Evolutionary conservation across 2,113 vertebrate genomes (phyloP), one percentile per base, ranked within the genome.

Genomic region (Zapus hudsonius): DNA sequence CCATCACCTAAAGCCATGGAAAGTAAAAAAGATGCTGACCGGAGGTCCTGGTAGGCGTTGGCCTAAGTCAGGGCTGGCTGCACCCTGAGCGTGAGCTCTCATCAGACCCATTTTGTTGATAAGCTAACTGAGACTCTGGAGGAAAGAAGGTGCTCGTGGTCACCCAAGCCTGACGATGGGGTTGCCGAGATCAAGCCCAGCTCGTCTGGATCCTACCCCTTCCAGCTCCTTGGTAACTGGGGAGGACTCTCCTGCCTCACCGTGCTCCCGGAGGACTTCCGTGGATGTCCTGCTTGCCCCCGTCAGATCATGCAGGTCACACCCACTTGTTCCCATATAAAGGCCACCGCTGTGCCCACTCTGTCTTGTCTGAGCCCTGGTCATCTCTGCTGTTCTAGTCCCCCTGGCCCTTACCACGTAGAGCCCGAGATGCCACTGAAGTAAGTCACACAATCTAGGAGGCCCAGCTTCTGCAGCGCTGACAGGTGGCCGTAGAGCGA

Each of bases 351-450:
- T 22, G 57, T 8, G 4, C 67, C 52, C 4, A 6, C 23, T 31
- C n/a, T 5, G 3, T 7, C 67, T 38, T 36, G 23, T 33, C 25
- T 4, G 36, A 16, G 23, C 2, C 47, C 52, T 44, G 79, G 33
- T 66, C 67, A 40, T 57, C 57, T 89, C 44, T 89, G 84, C 13
- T 52, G 1, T 12, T 73, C 74, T 27, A 83, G 59, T 27, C 59
- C n/a, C 75, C 63, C 8, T 38, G 23, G 7, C 23, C 42, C 98
- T 98, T 96, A 99, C 99, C 99, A 99, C 0, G 99, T 99, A 42
- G 99, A 98, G 36, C 99, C 99, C 4, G 99, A 99, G 69, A 98
- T 98, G 36, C 98, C 98, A 38, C 98, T 98, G 80, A 99, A 97
- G 93, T 99, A 99, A 8, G 97, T 98, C 66, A 98, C 89, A 38